Base-by-base conservation (phyloP, 1,140 invertebrate species). In the Tetramorium alpestre region DNA sequence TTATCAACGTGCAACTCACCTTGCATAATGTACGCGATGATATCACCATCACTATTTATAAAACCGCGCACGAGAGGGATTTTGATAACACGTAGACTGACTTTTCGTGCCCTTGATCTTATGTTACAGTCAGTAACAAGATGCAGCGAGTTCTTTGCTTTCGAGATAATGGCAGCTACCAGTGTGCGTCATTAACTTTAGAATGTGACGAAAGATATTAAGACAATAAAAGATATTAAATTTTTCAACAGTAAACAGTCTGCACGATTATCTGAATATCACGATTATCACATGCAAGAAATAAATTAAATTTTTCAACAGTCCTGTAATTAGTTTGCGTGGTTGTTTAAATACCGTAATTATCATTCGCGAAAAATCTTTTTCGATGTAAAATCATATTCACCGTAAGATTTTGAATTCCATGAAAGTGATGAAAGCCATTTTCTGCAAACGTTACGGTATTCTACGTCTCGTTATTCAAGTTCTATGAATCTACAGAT, bases 81-180 rank as follows among this genome's bases (percentile, higher is more conserved):
- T 75, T 47, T 62, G 69, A 84, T 84, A 73, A 73, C 25, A 8
- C 25, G 22, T 22, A 38, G 44, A 75, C 25, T 75, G 25, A 22
- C 51, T 60, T 69, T 60, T 72, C 18, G 3, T 51, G 69, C 80
- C 80, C 67, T 84, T 84, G 80, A 84, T 84, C 69, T 84, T 75
- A 73, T 7, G 69, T 84, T 84, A 84, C 80, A 84, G 54, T 7
- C 8, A 13, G 41, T 75, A 73, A 75, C 22, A 73, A 1, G 28
- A 49, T 75, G 28, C 54, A 41, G 2, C 16, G 3, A 28, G 67
- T 13, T 28, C 22, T 70, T 72, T 70, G 38, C n/a, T 18, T 51
- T 70, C 22, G 67, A 72, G 38, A 72, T 47, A 38, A 84, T 41
- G 8, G 44, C 25, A 51, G 33, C 10, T 41, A 41, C 4, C 18